A percentile compares a stretch with the other conserved stretches of the same genome.
phyloP scores from a whole-genome alignment of 2,113 vertebrate genomes.

The Suricata suricatta region DNA sequence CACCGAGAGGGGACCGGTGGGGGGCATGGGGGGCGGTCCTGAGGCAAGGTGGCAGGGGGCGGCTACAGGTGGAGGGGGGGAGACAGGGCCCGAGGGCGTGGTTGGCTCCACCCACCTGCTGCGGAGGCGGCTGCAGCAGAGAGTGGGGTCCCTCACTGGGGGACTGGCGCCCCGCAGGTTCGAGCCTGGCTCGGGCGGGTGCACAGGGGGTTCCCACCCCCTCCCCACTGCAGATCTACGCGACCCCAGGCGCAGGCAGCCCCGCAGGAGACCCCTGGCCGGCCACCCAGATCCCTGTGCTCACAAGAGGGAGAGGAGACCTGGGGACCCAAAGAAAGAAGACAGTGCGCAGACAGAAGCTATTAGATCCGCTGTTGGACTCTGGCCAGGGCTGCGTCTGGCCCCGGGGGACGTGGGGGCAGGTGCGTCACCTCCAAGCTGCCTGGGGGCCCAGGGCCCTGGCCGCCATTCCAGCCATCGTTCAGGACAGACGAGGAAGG shows the following conservation, averaged over 20 bases:
- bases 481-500: neutral
- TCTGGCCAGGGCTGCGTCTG: neutral
- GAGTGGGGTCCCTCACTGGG: too few species aligned
- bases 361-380: neutral
- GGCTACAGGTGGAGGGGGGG: neutral
- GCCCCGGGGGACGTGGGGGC: neutral
- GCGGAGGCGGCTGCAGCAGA: too few species aligned
- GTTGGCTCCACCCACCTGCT: neutral
- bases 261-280: neutral
- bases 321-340: neutral
- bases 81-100: neutral
- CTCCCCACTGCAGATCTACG: neutral
- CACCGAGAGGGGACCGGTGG: fast-evolving
- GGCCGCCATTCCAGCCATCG: neutral
- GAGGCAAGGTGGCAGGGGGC: neutral
- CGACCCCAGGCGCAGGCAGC: neutral
- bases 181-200: neutral
- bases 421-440: neutral
- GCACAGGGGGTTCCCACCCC: neutral
- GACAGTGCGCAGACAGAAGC: neutral
- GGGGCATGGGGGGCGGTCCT: neutral
- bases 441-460: neutral
- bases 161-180: neutral
- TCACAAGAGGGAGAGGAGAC: neutral
- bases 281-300: neutral